phyloP scores from a whole-genome alignment of 2,797 vertebrate species.

The Ciconia nigra region DNA sequence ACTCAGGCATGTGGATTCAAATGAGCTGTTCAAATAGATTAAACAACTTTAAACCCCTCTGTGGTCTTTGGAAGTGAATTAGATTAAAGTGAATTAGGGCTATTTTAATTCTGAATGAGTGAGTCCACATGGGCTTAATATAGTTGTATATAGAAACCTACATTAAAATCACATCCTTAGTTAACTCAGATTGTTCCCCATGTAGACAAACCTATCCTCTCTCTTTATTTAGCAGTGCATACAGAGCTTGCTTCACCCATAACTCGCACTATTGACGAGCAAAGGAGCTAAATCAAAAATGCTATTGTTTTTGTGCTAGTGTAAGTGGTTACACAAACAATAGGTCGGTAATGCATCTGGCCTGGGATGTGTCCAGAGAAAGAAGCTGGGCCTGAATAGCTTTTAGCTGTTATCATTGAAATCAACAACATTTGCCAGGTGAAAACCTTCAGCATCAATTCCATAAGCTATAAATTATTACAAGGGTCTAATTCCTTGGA shows the following conservation, averaged over 20 bases:
- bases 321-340: neutral
- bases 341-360: neutral
- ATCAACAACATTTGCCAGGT: neutral
- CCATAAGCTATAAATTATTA: neutral
- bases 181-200: slow-evolving; percentile 19
- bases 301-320: neutral
- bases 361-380: neutral
- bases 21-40: slow-evolving; percentile 61
- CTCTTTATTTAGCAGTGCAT: neutral
- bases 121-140: slow-evolving; percentile 62
- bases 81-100: slow-evolving; percentile 63
- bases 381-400: neutral
- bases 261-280: accelerated
- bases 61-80: slow-evolving; percentile 63
- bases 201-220: neutral
- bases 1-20: slow-evolving; percentile 37
- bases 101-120: slow-evolving; percentile 62
- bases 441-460: slow-evolving; percentile 46
- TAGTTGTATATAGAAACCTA: slow-evolving; percentile 30
- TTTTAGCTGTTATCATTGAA: slow-evolving; percentile 11
- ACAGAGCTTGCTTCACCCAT: neutral
- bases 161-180: slow-evolving; percentile 54
- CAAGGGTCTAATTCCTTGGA: slow-evolving; percentile 32
- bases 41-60: slow-evolving; percentile 56
- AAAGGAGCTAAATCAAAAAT: neutral